Percentiles rank a stretch among this genome's conserved stretches.
Conservation (phyloP, 2,888 invertebrate genomes). For the Merodon equestris region DNA sequence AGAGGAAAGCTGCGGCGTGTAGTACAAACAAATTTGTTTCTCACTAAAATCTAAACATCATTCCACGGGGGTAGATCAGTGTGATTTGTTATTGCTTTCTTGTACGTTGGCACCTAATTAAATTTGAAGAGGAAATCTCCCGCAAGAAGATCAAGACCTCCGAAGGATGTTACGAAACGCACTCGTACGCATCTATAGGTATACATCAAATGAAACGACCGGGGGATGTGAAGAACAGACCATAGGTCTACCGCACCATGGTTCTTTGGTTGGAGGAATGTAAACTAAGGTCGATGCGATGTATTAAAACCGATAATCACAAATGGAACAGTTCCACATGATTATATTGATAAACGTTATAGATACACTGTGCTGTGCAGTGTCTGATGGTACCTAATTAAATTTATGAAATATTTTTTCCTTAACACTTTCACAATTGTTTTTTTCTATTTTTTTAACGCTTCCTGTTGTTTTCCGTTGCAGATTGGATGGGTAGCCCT, state of each 20-base stretch:
- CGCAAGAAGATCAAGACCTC: conserved; percentile 2
- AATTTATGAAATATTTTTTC: conserved; percentile 1
- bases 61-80: conserved; percentile 58
- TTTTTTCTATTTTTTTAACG: neutral
- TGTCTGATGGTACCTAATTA: neutral
- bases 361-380: conserved; percentile 23
- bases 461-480: conserved; percentile 55
- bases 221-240: conserved; percentile 49
- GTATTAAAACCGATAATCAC: conserved; percentile 13
- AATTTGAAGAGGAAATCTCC: conserved; percentile 34
- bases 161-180: conserved; percentile 57
- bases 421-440: neutral
- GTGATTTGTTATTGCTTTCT: conserved; percentile 56
- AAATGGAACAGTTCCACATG: conserved; percentile 12
- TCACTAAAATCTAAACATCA: conserved; percentile 61
- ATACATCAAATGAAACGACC: conserved; percentile 21
- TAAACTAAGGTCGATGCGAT: conserved; percentile 7
- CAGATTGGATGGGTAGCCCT: conserved; percentile 97
- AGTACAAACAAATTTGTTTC: conserved; percentile 10
- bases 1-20: neutral
- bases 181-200: too few species aligned
- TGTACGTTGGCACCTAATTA: conserved; percentile 51
- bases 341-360: conserved; percentile 33
- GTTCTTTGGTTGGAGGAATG: neutral
- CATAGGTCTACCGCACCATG: conserved; percentile 4